Evolutionary conservation across 2,113 vertebrate genomes (phyloP).

Genomic region (Crotalus helleri): DNA sequence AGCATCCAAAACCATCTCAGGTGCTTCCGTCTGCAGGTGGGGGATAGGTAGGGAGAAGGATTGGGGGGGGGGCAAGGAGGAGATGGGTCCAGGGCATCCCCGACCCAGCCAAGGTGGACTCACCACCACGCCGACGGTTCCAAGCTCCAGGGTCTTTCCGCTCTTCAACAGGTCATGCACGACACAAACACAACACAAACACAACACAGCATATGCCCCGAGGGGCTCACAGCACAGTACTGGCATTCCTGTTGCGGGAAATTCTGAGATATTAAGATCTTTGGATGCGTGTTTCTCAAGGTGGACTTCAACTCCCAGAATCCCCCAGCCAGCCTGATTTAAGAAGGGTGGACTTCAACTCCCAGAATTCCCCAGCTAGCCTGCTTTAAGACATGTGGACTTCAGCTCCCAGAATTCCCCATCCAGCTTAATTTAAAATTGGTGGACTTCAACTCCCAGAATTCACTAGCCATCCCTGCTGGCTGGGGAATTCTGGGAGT

Average conservation of each 20-base stretch:
- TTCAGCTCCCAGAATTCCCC: too few species aligned
- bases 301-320: too few species aligned
- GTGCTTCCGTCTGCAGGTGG: not conserved
- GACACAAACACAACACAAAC: not conserved
- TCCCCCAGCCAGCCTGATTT: too few species aligned
- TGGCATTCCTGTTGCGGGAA: not conserved
- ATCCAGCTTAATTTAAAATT: fast-evolving
- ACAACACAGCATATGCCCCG: not conserved
- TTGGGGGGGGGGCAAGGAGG: too few species aligned
- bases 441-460: too few species aligned
- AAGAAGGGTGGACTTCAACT: too few species aligned
- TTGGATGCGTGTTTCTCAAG: not conserved
- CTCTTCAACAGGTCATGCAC: not conserved
- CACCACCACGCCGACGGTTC: not conserved
- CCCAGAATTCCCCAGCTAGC: not conserved
- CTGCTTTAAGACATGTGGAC: too few species aligned
- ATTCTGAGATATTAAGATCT: not conserved
- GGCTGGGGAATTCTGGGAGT: not conserved
- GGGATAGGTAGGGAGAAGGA: not conserved
- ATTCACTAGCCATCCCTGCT: not conserved
- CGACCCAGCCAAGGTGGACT: not conserved
- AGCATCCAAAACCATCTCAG: not conserved
- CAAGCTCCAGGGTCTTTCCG: not conserved
- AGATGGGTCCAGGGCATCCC: not conserved
- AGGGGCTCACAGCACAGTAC: not conserved